These are phyloP conservation scores for Catharus minimus DNA, from an alignment of 2,113 vertebrate species.

Conservation along the genomic window DNA sequence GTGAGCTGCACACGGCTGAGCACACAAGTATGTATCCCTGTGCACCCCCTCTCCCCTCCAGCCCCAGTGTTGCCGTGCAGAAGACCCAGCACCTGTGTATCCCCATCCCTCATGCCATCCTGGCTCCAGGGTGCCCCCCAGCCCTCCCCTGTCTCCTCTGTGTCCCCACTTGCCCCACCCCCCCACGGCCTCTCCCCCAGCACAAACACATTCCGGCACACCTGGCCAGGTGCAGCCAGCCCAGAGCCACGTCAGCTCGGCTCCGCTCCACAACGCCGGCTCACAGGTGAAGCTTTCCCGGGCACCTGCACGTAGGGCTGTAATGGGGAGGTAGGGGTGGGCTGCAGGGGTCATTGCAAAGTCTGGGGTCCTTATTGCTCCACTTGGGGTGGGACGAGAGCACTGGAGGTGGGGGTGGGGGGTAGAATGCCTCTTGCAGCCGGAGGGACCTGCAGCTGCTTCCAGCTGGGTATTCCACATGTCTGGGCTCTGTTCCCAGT, in stretches of 20 bases:
- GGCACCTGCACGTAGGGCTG: not conserved
- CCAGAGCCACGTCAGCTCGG: conserved; percentile 65
- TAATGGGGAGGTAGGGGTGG: not conserved
- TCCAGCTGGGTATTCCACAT: not conserved
- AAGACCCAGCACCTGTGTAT: not conserved
- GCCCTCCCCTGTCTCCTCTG: not conserved
- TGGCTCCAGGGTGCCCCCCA: not conserved
- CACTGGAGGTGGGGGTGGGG: not conserved
- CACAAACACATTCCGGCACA: conserved; percentile 64
- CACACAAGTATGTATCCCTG: rapidly evolving
- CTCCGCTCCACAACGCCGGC: not conserved
- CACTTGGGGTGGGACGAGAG: not conserved
- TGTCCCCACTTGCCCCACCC: not conserved
- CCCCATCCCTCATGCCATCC: not conserved
- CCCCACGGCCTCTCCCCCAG: conserved; percentile 48
- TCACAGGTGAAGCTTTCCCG: conserved; percentile 14
- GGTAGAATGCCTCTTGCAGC: not conserved
- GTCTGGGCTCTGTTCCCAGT: rapidly evolving
- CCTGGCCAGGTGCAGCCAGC: not conserved
- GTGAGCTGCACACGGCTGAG: not conserved
- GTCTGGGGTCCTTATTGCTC: not conserved
- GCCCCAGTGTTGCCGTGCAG: not conserved
- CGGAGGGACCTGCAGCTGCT: not conserved
- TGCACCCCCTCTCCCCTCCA: rapidly evolving
- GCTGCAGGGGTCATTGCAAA: not conserved